A percentile compares a stretch with the other conserved stretches of the same genome.
Evolutionary conservation across 2,888 invertebrate genomes (phyloP).

Genomic region (Diarsia dahlii): DNA sequence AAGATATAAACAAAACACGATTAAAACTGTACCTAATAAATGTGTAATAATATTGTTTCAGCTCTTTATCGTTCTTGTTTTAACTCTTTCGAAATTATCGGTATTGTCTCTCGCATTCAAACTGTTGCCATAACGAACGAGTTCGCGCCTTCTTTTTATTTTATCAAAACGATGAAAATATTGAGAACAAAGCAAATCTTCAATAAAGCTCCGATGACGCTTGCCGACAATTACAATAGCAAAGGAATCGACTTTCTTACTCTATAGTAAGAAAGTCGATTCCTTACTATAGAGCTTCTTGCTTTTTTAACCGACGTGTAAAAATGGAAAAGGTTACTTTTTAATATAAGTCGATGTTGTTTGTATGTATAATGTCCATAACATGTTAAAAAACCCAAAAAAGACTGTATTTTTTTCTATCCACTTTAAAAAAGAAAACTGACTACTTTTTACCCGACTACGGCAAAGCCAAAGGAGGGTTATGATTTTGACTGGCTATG

Average conservation of each 20-base stretch:
- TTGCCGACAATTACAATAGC: constrained; percentile 75
- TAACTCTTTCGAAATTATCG: background rate
- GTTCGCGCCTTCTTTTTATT: constrained; percentile 47
- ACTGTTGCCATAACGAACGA: constrained; percentile 37
- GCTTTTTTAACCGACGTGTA: constrained; percentile 9
- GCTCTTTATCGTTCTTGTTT: background rate
- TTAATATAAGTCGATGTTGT: too few relatives aligned
- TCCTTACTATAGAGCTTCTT: constrained; percentile 31
- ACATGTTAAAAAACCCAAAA: background rate
- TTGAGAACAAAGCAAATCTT: constrained; percentile 75
- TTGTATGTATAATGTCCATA: too few relatives aligned
- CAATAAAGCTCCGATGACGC: constrained; percentile 71
- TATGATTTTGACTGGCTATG: too few relatives aligned
- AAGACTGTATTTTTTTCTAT: background rate
- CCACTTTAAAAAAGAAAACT: background rate
- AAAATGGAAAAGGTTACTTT: background rate
- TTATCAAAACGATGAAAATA: constrained; percentile 71
- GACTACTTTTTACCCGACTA: background rate
- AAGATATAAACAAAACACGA: too few relatives aligned
- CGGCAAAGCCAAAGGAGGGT: too few relatives aligned
- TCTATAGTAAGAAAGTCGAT: too few relatives aligned
- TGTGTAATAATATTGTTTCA: background rate
- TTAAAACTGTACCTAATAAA: too few relatives aligned
- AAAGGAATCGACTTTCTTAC: constrained; percentile 69
- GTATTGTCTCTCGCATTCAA: constrained; percentile 15